Base-by-base conservation (phyloP, 1,140 invertebrate genomes). In the Fopius arisanus region DNA sequence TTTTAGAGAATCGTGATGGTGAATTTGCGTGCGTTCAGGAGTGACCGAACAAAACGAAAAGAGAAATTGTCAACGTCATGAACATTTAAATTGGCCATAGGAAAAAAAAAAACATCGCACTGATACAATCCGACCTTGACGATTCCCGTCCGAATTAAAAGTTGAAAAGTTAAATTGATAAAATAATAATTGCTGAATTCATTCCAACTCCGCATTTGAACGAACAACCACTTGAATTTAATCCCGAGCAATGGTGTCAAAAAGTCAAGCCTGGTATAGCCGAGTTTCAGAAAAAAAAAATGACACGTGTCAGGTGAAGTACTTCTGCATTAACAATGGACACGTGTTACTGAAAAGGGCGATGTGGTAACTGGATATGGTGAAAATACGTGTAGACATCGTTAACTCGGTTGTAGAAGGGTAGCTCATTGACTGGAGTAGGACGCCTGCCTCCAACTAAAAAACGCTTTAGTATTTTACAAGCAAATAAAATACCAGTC, bases 281-380 rank as follows among this genome's bases (percentile, higher is more conserved):
- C n/a, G 4, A 19, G n/a, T 43, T 14, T 31, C 26, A 48, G 81
- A 78, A 78, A 79, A 81, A 84, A 82, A n/a, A n/a, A 81, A 80
- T 74, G 83, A 71, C 85, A 87, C 84, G 84, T 86, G 84, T 76
- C 84, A 86, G 82, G 82, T 86, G 82, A 84, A 84, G 83, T 70
- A 79, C 74, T 68, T 29, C 59, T 14, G 7, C 23, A 65, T 66
- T 77, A 69, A 80, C 77, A 82, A 82, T 80, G 51, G 73, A 63
- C 83, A 85, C 82, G 84, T 84, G 81, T 65, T 19, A 12, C 28
- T 7, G 26, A 19, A 65, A 31, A 33, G 29, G 26, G 29, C 0
- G 37, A 41, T 72, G 54, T 33, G 31, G 29, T 70, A 72, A 51
- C 48, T 28, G 26, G 66, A 73, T 59, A 63, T 41, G 23, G 54